Evolutionary conservation across 2,797 vertebrate genomes (phyloP).

Genomic region (Enteromius anoplus): DNA sequence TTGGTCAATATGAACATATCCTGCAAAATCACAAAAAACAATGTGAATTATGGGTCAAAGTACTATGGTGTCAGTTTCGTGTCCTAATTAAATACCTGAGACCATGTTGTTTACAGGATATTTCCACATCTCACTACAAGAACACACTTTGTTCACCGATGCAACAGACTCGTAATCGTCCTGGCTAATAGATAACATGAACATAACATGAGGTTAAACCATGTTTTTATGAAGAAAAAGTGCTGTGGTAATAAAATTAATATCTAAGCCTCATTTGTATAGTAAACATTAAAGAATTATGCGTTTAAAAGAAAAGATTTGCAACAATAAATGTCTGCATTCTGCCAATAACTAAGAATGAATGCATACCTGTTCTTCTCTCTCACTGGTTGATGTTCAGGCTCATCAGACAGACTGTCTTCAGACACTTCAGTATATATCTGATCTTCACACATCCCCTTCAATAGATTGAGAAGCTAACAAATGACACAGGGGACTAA

Average conservation of each 20-base stretch:
- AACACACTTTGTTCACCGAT: conserved; percentile 50
- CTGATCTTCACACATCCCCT: background rate
- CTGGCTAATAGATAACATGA: conserved; percentile 44
- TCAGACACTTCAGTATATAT: background rate
- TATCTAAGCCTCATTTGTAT: background rate
- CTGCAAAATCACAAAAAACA: conserved; percentile 66
- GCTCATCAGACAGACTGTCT: conserved; percentile 10
- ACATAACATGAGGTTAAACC: conserved; percentile 23
- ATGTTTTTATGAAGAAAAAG: conserved; percentile 4
- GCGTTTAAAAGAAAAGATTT: background rate
- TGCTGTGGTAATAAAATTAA: background rate
- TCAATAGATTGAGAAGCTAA: conserved; percentile 3
- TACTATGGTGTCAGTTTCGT: background rate
- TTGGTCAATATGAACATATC: conserved; percentile 77
- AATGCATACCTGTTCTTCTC: conserved; percentile 43
- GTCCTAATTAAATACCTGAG: conserved; percentile 77
- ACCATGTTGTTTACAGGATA: conserved; percentile 80
- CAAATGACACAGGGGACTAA: background rate
- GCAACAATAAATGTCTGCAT: background rate
- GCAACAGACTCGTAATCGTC: conserved; percentile 17
- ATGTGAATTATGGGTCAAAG: background rate
- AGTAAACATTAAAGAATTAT: background rate
- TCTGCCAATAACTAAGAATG: background rate
- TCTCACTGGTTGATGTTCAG: conserved; percentile 11
- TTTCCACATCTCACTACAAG: conserved; percentile 68